phyloP scores from a whole-genome alignment of 2,888 invertebrate genomes.

The Eretmocerus hayati region DNA sequence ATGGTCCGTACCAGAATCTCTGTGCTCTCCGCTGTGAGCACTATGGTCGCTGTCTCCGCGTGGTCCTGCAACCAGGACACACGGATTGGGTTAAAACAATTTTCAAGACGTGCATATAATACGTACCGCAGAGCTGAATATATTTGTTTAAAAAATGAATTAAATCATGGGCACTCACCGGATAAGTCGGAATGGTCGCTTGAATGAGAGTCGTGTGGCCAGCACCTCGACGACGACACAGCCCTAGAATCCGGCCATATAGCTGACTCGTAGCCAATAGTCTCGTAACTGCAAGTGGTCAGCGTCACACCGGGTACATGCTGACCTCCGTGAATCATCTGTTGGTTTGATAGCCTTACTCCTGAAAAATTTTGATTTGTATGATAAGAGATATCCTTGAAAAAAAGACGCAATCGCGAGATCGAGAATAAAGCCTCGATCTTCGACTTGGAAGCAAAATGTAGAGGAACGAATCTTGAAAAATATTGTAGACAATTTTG shows the following conservation, averaged over 20 bases:
- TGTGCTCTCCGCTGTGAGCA: conserved; percentile 39
- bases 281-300: conserved; percentile 43
- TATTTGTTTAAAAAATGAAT: not conserved
- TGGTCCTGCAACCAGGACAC: conserved; percentile 27
- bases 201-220: conserved; percentile 35
- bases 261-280: conserved; percentile 34
- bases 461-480: too few relatives aligned
- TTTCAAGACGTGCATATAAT: too few relatives aligned
- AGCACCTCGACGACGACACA: conserved; percentile 36
- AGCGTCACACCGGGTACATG: conserved; percentile 46
- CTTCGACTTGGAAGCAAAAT: too few relatives aligned
- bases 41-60: conserved; percentile 41
- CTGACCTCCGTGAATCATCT: conserved; percentile 37
- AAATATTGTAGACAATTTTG: too few relatives aligned
- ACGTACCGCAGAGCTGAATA: not conserved
- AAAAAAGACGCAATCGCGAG: too few relatives aligned
- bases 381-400: too few relatives aligned
- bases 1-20: conserved; percentile 39
- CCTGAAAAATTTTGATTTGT: conserved; percentile 33
- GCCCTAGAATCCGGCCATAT: conserved; percentile 39
- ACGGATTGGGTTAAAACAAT: too few relatives aligned
- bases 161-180: conserved; percentile 22
- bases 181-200: conserved; percentile 44
- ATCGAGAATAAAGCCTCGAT: too few relatives aligned
- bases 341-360: conserved; percentile 40